phyloP scores from a whole-genome alignment of 2,888 invertebrate species.

The Notocelia uddmanniana region DNA sequence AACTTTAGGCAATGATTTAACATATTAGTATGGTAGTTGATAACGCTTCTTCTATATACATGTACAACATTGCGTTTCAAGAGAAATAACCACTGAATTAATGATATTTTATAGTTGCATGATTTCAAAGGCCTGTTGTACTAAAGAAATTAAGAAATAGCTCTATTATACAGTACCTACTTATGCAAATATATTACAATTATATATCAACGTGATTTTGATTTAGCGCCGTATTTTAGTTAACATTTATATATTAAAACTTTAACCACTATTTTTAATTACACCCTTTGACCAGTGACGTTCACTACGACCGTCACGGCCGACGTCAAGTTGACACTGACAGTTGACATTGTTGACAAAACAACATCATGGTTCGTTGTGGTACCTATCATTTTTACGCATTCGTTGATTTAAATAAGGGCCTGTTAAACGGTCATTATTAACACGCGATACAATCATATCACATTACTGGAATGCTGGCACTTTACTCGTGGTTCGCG shows the following conservation, averaged over 20 bases:
- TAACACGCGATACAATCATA: too few relatives aligned
- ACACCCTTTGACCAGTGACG: too few relatives aligned
- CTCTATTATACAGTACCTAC: conserved; percentile 21
- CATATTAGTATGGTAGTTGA: background rate
- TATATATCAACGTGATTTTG: conserved; percentile 2
- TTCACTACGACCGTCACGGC: too few relatives aligned
- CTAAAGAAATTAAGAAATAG: conserved; percentile 10
- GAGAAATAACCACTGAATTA: background rate
- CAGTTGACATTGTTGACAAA: background rate
- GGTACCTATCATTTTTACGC: background rate
- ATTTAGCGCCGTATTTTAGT: background rate
- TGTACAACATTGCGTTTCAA: background rate
- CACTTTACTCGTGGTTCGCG: too few relatives aligned
- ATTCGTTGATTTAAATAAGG: background rate
- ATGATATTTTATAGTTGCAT: conserved; percentile 1
- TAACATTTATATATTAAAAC: background rate
- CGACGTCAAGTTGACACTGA: background rate
- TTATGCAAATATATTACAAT: conserved; percentile 14
- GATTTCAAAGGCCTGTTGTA: background rate
- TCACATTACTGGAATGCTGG: too few relatives aligned
- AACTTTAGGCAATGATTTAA: background rate
- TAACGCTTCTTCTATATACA: background rate
- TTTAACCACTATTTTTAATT: background rate
- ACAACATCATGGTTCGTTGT: too few relatives aligned
- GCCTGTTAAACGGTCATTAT: too few relatives aligned